phyloP scores from a whole-genome alignment of 2,113 vertebrate species.

The Scolopax mira region DNA sequence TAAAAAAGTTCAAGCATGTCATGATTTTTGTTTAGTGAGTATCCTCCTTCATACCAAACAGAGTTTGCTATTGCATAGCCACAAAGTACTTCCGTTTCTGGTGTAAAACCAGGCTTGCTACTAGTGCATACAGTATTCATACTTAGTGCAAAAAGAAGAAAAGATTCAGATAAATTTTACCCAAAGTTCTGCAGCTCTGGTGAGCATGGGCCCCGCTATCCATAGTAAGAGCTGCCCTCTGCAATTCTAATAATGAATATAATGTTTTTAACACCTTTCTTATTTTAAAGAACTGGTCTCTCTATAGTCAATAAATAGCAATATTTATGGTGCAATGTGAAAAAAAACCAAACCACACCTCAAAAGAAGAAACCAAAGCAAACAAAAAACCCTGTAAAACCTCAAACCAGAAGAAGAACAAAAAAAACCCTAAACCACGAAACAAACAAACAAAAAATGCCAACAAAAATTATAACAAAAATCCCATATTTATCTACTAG shows the following conservation, averaged over 20 bases:
- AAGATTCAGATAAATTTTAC: background rate
- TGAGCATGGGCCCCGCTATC: background rate
- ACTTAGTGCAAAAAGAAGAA: background rate
- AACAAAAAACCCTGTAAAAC: background rate
- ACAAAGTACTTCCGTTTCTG: background rate
- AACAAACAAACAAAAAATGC: too few species aligned
- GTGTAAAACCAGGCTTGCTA: background rate
- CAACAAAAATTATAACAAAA: background rate
- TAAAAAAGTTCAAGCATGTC: background rate
- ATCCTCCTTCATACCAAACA: background rate
- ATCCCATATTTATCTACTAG: background rate
- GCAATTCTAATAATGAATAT: background rate
- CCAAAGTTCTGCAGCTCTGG: background rate
- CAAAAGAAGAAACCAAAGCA: background rate
- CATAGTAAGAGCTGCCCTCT: background rate
- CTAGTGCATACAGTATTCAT: fast-evolving
- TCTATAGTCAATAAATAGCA: background rate
- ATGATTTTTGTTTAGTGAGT: background rate
- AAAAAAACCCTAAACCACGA: background rate
- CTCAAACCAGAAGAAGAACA: too few species aligned
- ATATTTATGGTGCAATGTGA: background rate
- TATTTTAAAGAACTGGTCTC: background rate
- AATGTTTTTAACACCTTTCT: background rate
- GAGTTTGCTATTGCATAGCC: background rate
- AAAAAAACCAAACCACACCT: background rate